Conservation (phyloP, 2,888 invertebrate species). For the Aphidius colemani region DNA sequence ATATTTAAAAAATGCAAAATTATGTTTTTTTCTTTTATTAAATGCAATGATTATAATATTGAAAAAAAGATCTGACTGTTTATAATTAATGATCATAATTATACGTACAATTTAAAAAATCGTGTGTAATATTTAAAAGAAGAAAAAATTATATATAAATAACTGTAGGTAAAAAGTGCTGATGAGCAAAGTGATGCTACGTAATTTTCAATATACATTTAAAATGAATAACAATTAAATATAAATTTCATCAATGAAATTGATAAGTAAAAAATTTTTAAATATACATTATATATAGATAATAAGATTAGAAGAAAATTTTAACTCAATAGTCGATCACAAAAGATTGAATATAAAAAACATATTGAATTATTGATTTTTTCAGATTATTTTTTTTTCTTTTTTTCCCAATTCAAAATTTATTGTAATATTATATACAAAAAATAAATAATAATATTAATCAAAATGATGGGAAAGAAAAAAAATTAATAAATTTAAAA, state of each 20-base stretch:
- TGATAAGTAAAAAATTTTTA: no score
- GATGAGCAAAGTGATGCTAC: conserved; percentile 10
- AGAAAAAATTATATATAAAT: conserved; percentile 49
- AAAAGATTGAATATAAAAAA: no score
- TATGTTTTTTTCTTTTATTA: no score
- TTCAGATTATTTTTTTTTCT: background rate
- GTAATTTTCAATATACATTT: background rate
- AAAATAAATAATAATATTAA: conserved; percentile 40
- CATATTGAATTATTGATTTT: background rate
- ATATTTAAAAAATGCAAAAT: conserved; percentile 18
- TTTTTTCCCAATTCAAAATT: conserved; percentile 26
- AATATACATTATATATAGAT: no score
- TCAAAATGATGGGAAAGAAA: conserved; percentile 19
- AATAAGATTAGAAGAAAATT: no score
- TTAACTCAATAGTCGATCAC: no score
- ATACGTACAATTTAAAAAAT: conserved; percentile 42
- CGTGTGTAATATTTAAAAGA: conserved; percentile 59
- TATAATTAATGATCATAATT: conserved; percentile 46
- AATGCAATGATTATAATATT: no score
- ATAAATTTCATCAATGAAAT: no score
- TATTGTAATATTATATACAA: conserved; percentile 12
- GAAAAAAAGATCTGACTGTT: conserved; percentile 40
- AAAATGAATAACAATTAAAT: no score
- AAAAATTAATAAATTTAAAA: conserved; percentile 30
- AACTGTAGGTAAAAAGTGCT: conserved; percentile 38